phyloP scores from a whole-genome alignment of 2,888 invertebrate genomes.

The Macaria liturata region DNA sequence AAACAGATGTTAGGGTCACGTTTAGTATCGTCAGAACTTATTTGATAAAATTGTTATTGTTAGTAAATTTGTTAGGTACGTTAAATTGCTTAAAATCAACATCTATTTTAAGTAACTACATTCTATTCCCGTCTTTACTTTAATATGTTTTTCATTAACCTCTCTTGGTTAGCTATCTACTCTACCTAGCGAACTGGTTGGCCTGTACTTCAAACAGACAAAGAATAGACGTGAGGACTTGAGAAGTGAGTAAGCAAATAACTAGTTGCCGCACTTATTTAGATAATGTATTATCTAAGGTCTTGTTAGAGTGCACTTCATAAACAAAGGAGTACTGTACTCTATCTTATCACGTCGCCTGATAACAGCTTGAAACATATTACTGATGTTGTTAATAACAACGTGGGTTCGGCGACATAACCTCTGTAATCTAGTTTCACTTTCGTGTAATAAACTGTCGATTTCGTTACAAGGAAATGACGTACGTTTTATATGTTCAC shows the following conservation, averaged over 20 bases:
- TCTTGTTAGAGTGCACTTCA: conserved; percentile 66
- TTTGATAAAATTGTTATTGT: too few species aligned
- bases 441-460: conserved; percentile 32
- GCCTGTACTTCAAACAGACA: conserved; percentile 42
- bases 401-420: conserved; percentile 43
- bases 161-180: too few species aligned
- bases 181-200: conserved; percentile 6
- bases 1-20: conserved; percentile 12
- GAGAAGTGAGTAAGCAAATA: conserved; percentile 60
- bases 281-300: conserved; percentile 71
- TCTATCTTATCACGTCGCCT: conserved; percentile 70
- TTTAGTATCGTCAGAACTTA: too few species aligned
- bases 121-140: too few species aligned
- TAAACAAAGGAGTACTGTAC: conserved; percentile 74
- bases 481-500: too few species aligned
- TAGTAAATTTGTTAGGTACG: too few species aligned
- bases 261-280: conserved; percentile 53
- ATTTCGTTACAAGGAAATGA: conserved; percentile 11
- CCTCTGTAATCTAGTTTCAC: conserved; percentile 38
- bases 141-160: too few species aligned
- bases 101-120: too few species aligned
- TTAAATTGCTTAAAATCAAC: too few species aligned
- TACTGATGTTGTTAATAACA: conserved; percentile 59
- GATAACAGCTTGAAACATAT: conserved; percentile 66
- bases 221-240: conserved; percentile 48